These are phyloP conservation scores for Physella acuta DNA, from an alignment of 1,140 invertebrate genomes.

Conservation along the genomic window DNA sequence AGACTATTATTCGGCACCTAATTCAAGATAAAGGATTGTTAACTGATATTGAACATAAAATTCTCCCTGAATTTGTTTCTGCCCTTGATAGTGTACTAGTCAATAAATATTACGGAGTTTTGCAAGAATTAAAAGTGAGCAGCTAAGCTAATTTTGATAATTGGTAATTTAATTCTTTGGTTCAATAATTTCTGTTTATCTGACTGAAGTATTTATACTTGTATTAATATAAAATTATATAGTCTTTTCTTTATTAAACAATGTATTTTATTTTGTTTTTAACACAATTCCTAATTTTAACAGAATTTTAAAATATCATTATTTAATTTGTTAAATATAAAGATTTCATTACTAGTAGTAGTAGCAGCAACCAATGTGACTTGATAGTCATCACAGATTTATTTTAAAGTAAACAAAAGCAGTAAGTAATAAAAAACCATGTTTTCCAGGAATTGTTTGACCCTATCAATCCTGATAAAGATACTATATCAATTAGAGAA, in stretches of 20 bases:
- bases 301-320: background rate
- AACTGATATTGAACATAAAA: constrained; percentile 45
- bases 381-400: background rate
- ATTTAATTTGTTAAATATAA: background rate
- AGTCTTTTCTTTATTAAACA: too few relatives aligned
- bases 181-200: too few relatives aligned
- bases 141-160: too few relatives aligned
- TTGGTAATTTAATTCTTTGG: too few relatives aligned
- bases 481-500: constrained; percentile 49
- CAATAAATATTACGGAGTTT: constrained; percentile 51
- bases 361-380: background rate
- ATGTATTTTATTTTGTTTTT: too few relatives aligned
- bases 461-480: constrained; percentile 59
- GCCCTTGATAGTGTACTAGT: constrained; percentile 51
- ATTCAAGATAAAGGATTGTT: constrained; percentile 50
- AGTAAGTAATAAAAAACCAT: too few relatives aligned
- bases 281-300: too few relatives aligned
- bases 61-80: constrained; percentile 52
- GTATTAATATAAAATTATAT: too few relatives aligned
- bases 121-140: constrained; percentile 54
- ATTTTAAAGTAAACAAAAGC: too few relatives aligned
- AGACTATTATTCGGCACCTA: constrained; percentile 47
- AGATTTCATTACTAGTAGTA: background rate
- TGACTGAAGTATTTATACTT: too few relatives aligned
- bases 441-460: constrained; percentile 53